Evolutionary conservation across 2,797 vertebrate genomes (phyloP).

Genomic region (Myoxocephalus aenaeus): DNA sequence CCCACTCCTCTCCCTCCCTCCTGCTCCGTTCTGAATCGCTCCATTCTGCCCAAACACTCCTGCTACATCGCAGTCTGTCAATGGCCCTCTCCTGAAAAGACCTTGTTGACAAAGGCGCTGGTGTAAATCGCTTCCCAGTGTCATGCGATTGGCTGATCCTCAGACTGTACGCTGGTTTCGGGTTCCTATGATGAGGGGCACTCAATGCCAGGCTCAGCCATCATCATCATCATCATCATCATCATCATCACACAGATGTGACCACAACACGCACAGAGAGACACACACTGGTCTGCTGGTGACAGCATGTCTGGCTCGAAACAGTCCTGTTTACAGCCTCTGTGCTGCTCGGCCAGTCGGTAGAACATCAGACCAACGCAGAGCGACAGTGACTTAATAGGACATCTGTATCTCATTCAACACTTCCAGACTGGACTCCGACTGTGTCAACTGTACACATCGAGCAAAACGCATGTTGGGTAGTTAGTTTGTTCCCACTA

Average conservation of each 20-base stretch:
- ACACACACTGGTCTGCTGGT: constrained; percentile 34
- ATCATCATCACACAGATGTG: constrained; percentile 39
- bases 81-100: constrained; percentile 63
- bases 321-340: constrained; percentile 55
- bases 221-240: constrained; percentile 31
- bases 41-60: constrained; percentile 72
- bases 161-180: constrained; percentile 51
- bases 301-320: constrained; percentile 68
- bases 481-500: constrained; percentile 25
- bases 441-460: constrained; percentile 50
- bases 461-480: constrained; percentile 50
- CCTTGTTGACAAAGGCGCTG: constrained; percentile 74
- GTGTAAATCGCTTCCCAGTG: constrained; percentile 71
- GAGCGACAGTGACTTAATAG: constrained; percentile 31
- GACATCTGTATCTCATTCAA: constrained; percentile 62
- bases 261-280: constrained; percentile 27
- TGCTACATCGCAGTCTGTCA: constrained; percentile 73
- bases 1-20: constrained; percentile 56
- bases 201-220: constrained; percentile 33
- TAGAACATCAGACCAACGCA: constrained; percentile 32
- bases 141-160: constrained; percentile 57
- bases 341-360: constrained; percentile 38
- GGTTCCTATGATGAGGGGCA: constrained; percentile 51
- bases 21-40: constrained; percentile 62
- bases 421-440: constrained; percentile 52